These are phyloP conservation scores for Cryptotermes secundus DNA, from an alignment of 1,140 invertebrate genomes.

Conservation along the genomic window DNA sequence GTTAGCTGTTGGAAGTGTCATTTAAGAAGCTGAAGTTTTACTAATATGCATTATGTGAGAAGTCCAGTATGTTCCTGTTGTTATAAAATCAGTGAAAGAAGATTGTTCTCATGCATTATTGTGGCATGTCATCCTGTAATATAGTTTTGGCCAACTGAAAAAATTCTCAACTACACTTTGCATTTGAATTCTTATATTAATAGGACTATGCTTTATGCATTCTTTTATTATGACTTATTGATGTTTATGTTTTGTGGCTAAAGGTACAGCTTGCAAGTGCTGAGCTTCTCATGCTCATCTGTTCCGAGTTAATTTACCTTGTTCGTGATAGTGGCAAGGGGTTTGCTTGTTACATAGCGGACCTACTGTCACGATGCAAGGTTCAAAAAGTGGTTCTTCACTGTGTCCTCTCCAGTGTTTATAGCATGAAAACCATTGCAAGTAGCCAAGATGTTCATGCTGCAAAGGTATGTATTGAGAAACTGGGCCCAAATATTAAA, in stretches of 20 bases:
- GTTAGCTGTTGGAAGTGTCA: too few relatives aligned
- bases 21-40: too few relatives aligned
- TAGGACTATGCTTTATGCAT: not conserved
- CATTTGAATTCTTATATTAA: too few relatives aligned
- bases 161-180: too few relatives aligned
- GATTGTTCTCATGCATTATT: too few relatives aligned
- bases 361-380: conserved; percentile 79
- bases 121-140: too few relatives aligned
- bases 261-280: conserved; percentile 74
- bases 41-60: too few relatives aligned
- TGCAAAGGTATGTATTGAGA: not conserved
- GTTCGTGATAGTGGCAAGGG: conserved; percentile 80
- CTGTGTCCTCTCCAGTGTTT: conserved; percentile 77
- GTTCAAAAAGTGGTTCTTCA: conserved; percentile 87
- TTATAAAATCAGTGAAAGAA: too few relatives aligned
- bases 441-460: not conserved
- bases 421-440: conserved; percentile 55
- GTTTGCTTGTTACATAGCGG: conserved; percentile 79
- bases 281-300: conserved; percentile 75
- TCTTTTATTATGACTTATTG: not conserved
- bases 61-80: too few relatives aligned
- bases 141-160: too few relatives aligned
- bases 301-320: conserved; percentile 75
- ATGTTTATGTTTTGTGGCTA: conserved; percentile 36
- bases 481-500: not conserved